Evolutionary conservation across 1,140 invertebrate species (phyloP).

Genomic region (Lineus longissimus): DNA sequence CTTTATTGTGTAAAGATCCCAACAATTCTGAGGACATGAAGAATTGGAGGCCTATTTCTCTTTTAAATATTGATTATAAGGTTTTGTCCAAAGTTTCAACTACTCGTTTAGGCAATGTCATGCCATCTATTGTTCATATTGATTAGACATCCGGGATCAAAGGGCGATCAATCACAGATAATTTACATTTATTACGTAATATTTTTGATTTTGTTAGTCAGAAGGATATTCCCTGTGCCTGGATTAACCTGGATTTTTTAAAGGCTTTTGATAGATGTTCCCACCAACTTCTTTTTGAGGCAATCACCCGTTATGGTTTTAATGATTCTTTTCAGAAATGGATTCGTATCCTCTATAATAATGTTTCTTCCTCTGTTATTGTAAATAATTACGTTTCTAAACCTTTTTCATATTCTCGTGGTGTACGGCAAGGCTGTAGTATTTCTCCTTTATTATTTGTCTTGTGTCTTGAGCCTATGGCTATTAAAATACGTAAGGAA

Average conservation of each 20-base stretch:
- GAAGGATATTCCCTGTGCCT: constrained; percentile 19
- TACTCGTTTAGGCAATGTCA: constrained; percentile 18
- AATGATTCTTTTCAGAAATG: not conserved
- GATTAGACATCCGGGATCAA: constrained; percentile 25
- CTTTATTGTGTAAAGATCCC: constrained; percentile 25
- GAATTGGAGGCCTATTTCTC: constrained; percentile 26
- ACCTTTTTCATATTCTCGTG: not conserved
- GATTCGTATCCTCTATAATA: not conserved
- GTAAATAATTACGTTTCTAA: not conserved
- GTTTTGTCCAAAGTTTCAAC: constrained; percentile 24
- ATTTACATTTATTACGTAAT: constrained; percentile 26
- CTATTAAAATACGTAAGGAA: not conserved
- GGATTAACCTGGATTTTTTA: constrained; percentile 10
- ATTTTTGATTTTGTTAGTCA: constrained; percentile 25
- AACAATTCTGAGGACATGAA: constrained; percentile 16
- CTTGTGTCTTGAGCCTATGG: not conserved
- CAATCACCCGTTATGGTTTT: not conserved
- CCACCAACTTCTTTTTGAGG: not conserved
- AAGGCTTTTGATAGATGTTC: not conserved
- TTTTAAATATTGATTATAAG: constrained; percentile 31
- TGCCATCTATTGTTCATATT: constrained; percentile 13
- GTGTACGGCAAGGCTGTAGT: constrained; percentile 11
- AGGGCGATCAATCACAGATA: constrained; percentile 28
- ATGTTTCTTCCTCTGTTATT: not conserved
- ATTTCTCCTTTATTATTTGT: constrained; percentile 3